Percentiles rank a stretch among this genome's conserved stretches.
Evolutionary conservation across 2,888 invertebrate genomes (phyloP).

Genomic region (Catotricha subobsoleta): DNA sequence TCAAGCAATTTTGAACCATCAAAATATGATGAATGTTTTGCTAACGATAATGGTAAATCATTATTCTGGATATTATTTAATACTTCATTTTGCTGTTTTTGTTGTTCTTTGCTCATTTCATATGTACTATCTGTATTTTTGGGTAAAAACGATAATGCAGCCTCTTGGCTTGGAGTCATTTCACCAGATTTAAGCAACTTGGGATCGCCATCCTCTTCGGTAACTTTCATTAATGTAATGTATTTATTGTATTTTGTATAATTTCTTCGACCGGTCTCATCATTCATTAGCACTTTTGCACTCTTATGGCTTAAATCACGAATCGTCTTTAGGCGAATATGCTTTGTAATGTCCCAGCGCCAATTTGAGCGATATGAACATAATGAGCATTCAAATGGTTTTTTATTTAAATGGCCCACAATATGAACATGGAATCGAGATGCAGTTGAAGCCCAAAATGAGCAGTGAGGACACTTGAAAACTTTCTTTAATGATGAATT

Average conservation of each 20-base stretch:
- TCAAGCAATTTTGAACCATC: no score
- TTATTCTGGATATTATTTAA: constrained; percentile 15
- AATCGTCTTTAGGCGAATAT: constrained; percentile 76
- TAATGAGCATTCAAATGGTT: constrained; percentile 87
- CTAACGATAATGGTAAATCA: constrained; percentile 1
- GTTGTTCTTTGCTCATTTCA: no score
- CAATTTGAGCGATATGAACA: constrained; percentile 90
- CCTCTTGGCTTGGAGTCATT: constrained; percentile 31
- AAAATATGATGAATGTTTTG: neutral
- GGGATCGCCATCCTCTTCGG: constrained; percentile 32
- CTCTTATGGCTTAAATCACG: constrained; percentile 65
- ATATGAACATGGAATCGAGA: constrained; percentile 88
- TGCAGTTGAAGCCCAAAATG: constrained; percentile 83
- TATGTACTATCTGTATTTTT: no score
- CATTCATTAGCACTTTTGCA: constrained; percentile 74
- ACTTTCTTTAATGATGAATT: constrained; percentile 55
- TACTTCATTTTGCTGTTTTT: no score
- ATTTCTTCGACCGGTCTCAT: constrained; percentile 76
- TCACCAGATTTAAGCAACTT: constrained; percentile 30
- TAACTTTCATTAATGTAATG: constrained; percentile 50
- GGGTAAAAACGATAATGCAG: constrained; percentile 30
- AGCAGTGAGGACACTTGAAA: constrained; percentile 82
- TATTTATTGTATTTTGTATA: constrained; percentile 88
- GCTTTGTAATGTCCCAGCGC: constrained; percentile 94
- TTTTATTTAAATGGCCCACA: constrained; percentile 79